Evolutionary conservation across 1,140 invertebrate genomes (phyloP).

Genomic region (Vanessa atalanta): DNA sequence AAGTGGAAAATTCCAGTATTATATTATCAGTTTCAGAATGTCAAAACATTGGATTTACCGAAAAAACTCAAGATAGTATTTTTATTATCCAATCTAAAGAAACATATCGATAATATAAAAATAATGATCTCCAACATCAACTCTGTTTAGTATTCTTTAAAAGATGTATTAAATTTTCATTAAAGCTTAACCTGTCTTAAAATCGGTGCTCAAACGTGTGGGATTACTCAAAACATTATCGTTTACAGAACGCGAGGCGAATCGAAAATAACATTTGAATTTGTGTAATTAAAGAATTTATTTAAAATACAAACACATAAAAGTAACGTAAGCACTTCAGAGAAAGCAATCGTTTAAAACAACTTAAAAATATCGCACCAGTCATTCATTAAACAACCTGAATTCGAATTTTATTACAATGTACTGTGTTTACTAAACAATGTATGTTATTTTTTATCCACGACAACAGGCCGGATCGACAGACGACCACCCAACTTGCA

Average conservation of each 20-base stretch:
- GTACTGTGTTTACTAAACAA: constrained; percentile 66
- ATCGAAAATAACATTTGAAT: not conserved
- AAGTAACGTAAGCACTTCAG: constrained; percentile 15
- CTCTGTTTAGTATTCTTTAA: not conserved
- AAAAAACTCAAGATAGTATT: too few species aligned
- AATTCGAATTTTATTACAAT: constrained; percentile 51
- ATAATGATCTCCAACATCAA: not conserved
- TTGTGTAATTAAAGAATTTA: constrained; percentile 6
- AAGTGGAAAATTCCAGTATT: too few species aligned
- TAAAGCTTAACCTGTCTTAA: not conserved
- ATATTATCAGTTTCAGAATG: too few species aligned
- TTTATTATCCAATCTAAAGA: too few species aligned
- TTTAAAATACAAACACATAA: constrained; percentile 20
- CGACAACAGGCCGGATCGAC: constrained; percentile 47
- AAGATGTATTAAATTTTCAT: not conserved
- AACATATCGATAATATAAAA: too few species aligned
- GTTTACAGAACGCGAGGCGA: not conserved
- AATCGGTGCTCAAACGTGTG: not conserved
- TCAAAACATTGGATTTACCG: too few species aligned
- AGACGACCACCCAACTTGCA: constrained; percentile 64
- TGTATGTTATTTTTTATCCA: constrained; percentile 57
- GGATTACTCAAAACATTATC: not conserved
- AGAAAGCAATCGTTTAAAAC: constrained; percentile 32
- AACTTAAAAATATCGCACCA: constrained; percentile 32
- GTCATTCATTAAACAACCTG: constrained; percentile 41